A percentile compares a stretch with the other conserved stretches of the same genome.
Evolutionary conservation across 1,140 invertebrate genomes (phyloP).

Genomic region (Trachymyrmex cornetzi): DNA sequence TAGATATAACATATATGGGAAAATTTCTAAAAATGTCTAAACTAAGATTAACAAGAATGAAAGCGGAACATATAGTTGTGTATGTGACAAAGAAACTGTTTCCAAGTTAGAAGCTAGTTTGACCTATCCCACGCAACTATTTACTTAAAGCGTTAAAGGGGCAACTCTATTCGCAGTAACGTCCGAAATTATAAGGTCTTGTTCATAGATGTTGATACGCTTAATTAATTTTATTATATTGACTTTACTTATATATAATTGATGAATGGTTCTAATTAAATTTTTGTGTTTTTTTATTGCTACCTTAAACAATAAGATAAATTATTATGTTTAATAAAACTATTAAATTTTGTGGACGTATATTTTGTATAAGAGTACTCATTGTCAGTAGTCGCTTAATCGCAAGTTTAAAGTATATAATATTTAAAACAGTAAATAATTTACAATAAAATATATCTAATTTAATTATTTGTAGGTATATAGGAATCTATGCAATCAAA

Average conservation of each 20-base stretch:
- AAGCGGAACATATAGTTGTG: neutral
- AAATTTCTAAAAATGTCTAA: neutral
- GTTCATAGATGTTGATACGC: neutral
- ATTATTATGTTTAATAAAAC: neutral
- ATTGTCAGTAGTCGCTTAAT: neutral
- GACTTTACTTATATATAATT: neutral
- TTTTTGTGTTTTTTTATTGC: neutral
- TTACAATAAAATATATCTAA: neutral
- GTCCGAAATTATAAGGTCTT: neutral
- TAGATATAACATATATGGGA: neutral
- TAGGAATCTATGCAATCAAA: neutral
- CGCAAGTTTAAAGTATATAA: neutral
- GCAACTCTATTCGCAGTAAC: neutral
- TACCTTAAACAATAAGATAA: neutral
- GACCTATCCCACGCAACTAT: constrained; percentile 35
- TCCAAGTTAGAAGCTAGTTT: constrained; percentile 40
- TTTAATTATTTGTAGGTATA: neutral
- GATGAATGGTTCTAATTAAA: neutral
- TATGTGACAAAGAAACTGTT: constrained; percentile 4
- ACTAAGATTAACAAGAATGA: neutral
- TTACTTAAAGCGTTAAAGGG: constrained; percentile 48
- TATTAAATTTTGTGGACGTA: neutral
- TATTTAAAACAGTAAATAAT: neutral
- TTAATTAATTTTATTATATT: neutral
- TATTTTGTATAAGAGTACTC: neutral